Evolutionary conservation across 1,140 invertebrate species (phyloP).

Genomic region (Brachionus rotundiformis): DNA sequence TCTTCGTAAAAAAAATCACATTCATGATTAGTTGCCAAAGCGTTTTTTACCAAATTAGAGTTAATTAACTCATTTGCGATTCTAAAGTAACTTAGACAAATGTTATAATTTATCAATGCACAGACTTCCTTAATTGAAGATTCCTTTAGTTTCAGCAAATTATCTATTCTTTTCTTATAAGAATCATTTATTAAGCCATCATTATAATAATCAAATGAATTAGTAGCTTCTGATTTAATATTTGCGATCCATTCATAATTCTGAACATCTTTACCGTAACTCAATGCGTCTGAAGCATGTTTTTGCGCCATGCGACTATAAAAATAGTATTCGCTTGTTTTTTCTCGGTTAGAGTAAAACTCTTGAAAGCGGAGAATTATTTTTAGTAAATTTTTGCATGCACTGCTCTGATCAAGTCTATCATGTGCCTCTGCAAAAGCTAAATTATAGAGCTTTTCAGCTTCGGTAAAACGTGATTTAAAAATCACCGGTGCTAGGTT

Average conservation of each 20-base stretch:
- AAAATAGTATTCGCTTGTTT: neutral
- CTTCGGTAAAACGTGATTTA: neutral
- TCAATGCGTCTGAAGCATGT: neutral
- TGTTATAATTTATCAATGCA: slow-evolving; percentile 2
- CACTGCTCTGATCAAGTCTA: slow-evolving; percentile 2
- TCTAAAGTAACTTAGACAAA: slow-evolving; percentile 20
- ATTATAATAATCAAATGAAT: neutral
- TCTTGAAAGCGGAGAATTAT: neutral
- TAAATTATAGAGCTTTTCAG: neutral
- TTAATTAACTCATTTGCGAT: neutral
- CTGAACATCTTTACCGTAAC: neutral
- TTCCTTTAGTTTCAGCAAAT: neutral
- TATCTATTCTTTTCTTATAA: neutral
- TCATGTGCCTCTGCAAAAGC: neutral
- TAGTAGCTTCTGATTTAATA: neutral
- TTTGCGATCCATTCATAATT: neutral
- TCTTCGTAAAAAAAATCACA: slow-evolving; percentile 10
- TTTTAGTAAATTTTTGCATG: neutral
- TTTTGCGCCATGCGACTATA: neutral
- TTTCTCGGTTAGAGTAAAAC: neutral
- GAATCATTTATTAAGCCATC: neutral
- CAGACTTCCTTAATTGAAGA: neutral
- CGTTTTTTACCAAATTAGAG: neutral
- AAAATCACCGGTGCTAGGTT: neutral
- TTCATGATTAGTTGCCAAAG: neutral